A percentile compares a stretch with the other conserved stretches of the same genome.
phyloP scores from a whole-genome alignment of 2,113 vertebrate genomes.

The Tor tambroides region DNA sequence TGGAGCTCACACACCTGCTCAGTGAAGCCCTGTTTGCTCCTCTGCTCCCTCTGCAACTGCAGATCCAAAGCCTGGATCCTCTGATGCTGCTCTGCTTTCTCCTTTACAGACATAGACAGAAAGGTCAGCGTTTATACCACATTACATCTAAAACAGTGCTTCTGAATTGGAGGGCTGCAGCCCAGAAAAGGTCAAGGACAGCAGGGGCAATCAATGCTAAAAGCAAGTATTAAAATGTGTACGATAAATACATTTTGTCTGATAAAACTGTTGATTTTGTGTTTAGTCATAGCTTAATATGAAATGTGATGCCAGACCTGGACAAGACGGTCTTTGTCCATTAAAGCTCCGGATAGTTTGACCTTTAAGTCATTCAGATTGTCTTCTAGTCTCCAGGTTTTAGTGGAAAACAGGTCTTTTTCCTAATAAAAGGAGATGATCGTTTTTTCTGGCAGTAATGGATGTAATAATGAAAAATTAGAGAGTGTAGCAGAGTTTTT shows the following conservation, averaged over 20 bases:
- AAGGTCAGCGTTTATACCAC: neutral
- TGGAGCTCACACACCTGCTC: slow-evolving; percentile 65
- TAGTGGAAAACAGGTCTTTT: slow-evolving; percentile 72
- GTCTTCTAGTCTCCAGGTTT: slow-evolving; percentile 71
- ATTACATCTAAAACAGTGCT: neutral
- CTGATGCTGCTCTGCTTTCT: slow-evolving; percentile 68
- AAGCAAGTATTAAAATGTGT: neutral
- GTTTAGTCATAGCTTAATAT: neutral
- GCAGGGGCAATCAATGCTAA: neutral
- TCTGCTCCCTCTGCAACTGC: slow-evolving; percentile 59
- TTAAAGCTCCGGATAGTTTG: slow-evolving; percentile 61
- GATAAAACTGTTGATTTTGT: neutral
- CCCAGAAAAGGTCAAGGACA: neutral
- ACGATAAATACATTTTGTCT: neutral
- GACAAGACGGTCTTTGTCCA: slow-evolving; percentile 67
- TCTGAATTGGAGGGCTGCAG: neutral
- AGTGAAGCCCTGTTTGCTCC: slow-evolving; percentile 53
- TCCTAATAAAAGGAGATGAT: slow-evolving; percentile 65
- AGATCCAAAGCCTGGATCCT: slow-evolving; percentile 58
- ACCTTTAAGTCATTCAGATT: slow-evolving; percentile 67
- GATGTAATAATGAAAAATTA: neutral
- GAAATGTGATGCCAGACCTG: slow-evolving; percentile 61
- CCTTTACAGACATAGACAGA: slow-evolving; percentile 60
- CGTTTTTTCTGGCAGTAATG: neutral
- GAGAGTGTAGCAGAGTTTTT: neutral